Conservation (phyloP, 2,797 vertebrate genomes). For the Semotilus atromaculatus region DNA sequence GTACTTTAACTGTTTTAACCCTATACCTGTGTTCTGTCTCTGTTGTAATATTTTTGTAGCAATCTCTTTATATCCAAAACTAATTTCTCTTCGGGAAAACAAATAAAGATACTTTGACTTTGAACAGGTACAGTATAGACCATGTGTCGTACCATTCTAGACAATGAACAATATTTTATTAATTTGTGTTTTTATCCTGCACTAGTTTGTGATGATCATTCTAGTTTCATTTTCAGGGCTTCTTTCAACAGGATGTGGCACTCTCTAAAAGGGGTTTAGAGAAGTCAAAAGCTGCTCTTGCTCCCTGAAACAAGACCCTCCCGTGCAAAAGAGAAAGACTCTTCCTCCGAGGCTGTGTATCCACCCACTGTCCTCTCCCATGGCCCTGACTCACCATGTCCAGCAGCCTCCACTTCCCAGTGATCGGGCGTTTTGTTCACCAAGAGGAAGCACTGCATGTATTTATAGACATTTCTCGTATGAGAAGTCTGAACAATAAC, state of each 20-base stretch:
- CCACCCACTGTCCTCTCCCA: slow-evolving; percentile 60
- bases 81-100: too few relatives aligned
- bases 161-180: neutral
- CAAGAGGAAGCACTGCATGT: slow-evolving; percentile 78
- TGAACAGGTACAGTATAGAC: neutral
- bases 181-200: neutral
- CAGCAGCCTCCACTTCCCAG: slow-evolving; percentile 70
- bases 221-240: slow-evolving; percentile 26
- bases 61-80: too few relatives aligned
- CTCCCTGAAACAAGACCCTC: slow-evolving; percentile 5
- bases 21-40: too few relatives aligned
- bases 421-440: slow-evolving; percentile 72
- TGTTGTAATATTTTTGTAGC: too few relatives aligned
- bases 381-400: slow-evolving; percentile 73
- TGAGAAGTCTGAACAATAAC: slow-evolving; percentile 79
- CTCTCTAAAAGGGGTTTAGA: slow-evolving; percentile 26
- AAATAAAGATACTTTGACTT: too few relatives aligned
- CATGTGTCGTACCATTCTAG: neutral
- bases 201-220: neutral
- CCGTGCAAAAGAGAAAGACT: slow-evolving; percentile 23
- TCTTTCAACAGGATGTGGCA: slow-evolving; percentile 26
- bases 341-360: slow-evolving; percentile 62
- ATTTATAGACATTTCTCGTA: slow-evolving; percentile 83
- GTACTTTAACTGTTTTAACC: too few relatives aligned
- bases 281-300: neutral